Conservation (phyloP, 2,797 vertebrate genomes). For the Philypnodon macrostomus region DNA sequence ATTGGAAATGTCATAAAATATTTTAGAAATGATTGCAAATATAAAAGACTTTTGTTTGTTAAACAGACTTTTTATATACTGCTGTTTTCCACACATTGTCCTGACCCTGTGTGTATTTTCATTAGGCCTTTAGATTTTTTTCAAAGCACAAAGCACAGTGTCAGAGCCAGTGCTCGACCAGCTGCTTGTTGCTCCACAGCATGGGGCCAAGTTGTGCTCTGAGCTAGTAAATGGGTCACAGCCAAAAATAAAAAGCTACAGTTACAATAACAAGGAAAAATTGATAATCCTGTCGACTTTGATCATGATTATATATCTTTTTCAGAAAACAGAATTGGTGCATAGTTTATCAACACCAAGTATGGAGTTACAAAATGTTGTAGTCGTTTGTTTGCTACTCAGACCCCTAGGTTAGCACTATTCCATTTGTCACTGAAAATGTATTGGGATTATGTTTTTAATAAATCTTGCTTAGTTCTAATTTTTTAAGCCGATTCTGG, state of each 20-base stretch:
- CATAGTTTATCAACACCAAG: background rate
- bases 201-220: constrained; percentile 52
- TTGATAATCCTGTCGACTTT: constrained; percentile 27
- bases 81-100: no score
- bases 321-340: constrained; percentile 40
- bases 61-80: no score
- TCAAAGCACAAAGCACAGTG: constrained; percentile 28
- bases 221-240: constrained; percentile 59
- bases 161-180: constrained; percentile 43
- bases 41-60: no score
- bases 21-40: no score
- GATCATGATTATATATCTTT: constrained; percentile 32
- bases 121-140: constrained; percentile 34
- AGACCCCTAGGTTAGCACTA: no score
- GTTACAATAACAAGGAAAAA: constrained; percentile 18
- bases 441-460: no score
- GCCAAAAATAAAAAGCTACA: constrained; percentile 36
- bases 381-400: no score
- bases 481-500: no score
- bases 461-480: no score
- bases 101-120: constrained; percentile 23
- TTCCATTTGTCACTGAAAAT: no score
- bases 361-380: no score
- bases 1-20: no score
- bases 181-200: constrained; percentile 59